These are phyloP conservation scores for Miichthys miiuy DNA, from an alignment of 2,797 vertebrate genomes.

Conservation along the genomic window DNA sequence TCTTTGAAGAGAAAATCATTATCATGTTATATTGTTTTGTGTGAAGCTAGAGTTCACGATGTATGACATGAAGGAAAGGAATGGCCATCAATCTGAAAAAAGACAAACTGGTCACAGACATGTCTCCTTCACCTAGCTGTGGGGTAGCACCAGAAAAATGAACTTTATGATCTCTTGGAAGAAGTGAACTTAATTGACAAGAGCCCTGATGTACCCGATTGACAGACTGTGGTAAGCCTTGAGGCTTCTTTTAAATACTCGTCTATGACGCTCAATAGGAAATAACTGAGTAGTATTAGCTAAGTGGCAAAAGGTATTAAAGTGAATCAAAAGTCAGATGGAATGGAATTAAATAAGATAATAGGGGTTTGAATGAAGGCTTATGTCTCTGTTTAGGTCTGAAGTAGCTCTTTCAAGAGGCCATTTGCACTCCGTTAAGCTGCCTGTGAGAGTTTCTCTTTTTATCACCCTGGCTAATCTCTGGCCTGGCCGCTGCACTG, in stretches of 20 bases:
- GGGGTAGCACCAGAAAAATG: neutral
- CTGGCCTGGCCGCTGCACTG: constrained; percentile 33
- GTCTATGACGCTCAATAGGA: neutral
- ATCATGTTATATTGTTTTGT: neutral
- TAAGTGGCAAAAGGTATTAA: constrained; percentile 23
- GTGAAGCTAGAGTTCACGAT: neutral
- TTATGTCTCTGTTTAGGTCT: constrained; percentile 50
- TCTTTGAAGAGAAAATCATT: constrained; percentile 1
- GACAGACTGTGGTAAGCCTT: constrained; percentile 10
- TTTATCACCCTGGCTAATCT: constrained; percentile 59
- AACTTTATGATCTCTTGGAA: constrained; percentile 7
- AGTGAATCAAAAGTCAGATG: constrained; percentile 33
- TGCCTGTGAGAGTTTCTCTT: constrained; percentile 51
- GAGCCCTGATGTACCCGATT: neutral
- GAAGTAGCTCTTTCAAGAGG: constrained; percentile 56
- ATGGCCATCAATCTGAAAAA: neutral
- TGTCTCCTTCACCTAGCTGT: neutral
- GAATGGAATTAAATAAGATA: constrained; percentile 42
- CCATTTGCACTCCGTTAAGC: constrained; percentile 48
- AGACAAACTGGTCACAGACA: neutral
- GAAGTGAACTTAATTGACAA: neutral
- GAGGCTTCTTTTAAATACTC: constrained; percentile 6
- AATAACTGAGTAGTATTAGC: constrained; percentile 24
- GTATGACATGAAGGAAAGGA: neutral
- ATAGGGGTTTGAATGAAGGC: constrained; percentile 47